phyloP scores from a whole-genome alignment of 1,140 invertebrate genomes.

The Apis dorsata region DNA sequence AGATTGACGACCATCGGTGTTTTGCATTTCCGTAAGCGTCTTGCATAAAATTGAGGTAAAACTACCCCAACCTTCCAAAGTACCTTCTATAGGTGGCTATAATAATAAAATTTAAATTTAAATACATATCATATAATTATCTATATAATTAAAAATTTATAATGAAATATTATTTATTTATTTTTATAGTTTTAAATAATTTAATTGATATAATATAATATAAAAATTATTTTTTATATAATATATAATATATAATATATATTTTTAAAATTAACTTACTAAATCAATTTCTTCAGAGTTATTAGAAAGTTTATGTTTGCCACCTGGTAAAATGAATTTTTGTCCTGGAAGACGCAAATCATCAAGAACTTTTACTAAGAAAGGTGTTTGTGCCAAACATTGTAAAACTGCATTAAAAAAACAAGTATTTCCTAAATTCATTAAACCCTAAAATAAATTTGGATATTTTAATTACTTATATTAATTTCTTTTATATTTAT shows the following conservation, averaged over 20 bases:
- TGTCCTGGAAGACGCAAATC: conserved; percentile 85
- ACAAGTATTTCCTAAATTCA: conserved; percentile 96
- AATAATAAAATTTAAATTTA: background rate
- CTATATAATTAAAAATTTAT: background rate
- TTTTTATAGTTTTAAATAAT: background rate
- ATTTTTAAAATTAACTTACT: conserved; percentile 63
- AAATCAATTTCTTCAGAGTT: conserved; percentile 76
- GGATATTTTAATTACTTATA: background rate
- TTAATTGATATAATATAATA: background rate
- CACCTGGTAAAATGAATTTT: conserved; percentile 86
- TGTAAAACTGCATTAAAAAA: conserved; percentile 98
- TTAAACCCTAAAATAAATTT: conserved; percentile 81
- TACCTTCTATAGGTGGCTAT: conserved; percentile 84
- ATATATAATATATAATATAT: background rate
- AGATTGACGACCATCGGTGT: conserved; percentile 79
- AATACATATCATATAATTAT: background rate
- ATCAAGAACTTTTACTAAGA: conserved; percentile 86
- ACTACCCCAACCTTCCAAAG: conserved; percentile 83
- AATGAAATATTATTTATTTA: background rate
- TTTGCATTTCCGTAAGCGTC: conserved; percentile 76
- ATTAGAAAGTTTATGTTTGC: conserved; percentile 80
- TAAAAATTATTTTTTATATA: background rate
- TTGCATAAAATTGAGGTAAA: conserved; percentile 78
- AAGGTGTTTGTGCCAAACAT: conserved; percentile 92
- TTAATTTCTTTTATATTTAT: background rate